Base-by-base conservation (phyloP, 2,113 vertebrate genomes). In the Raja brachyura region DNA sequence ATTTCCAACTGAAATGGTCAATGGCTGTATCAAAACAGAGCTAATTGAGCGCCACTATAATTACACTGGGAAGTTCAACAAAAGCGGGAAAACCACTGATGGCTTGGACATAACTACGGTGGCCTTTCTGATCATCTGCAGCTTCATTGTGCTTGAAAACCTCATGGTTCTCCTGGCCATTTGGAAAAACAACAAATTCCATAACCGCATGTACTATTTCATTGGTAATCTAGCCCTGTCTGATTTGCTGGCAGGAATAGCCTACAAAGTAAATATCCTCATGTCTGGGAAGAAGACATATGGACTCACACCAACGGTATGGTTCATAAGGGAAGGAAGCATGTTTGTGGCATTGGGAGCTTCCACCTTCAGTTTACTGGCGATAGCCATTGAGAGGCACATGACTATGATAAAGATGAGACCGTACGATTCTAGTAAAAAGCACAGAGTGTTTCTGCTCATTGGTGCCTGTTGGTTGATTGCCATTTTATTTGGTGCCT, bases 341-440 rank as follows among this genome's bases (percentile, higher is more conserved):
- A 97, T 98, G 97, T 99, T 99, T 63, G 97, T 98, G 56, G 98
- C 98, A 0, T 95, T 99, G 0, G 96, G 97, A 6, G 98, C 99
- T 0, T 99, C 99, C 74, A 97, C 98, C 48, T 99, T 99, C 92
- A 99, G 98, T 88, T 96, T 99, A 63, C 94, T 99, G 94, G 98
- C 99, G 0, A 99, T 99, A 66, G 98, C 99, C 2, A 98, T 99
- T 5, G 99, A 99, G 94, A 95, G 99, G 76, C 98, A 99, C 95
- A 95, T 99, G 95, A 99, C 99, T 11, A 99, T 99, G 99, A 98
- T 99, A 94, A 99, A 99, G 96, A 99, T 99, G 99, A 97, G 98
- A 94, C 98, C 98, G 1, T 99, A 99, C 0, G 97, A 99, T 0
- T 96, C 97, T 28, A 99, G 97, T 94, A 98, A 99, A 95, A 99